These are phyloP conservation scores for Monomorium pharaonis DNA, from an alignment of 1,140 invertebrate genomes.

Conservation along the genomic window DNA sequence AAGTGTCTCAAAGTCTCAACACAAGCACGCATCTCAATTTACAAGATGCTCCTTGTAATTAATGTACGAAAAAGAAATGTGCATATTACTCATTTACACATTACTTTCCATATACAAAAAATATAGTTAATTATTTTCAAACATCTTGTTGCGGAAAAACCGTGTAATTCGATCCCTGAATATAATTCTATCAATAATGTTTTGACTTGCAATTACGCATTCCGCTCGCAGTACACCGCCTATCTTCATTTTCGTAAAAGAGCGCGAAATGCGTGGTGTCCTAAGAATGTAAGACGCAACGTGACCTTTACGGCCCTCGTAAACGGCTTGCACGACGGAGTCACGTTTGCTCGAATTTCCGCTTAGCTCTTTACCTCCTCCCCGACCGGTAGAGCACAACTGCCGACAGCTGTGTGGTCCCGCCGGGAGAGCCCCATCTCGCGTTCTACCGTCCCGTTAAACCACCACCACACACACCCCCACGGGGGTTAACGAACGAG, in stretches of 20 bases:
- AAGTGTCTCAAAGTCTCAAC: neutral
- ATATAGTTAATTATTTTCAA: neutral
- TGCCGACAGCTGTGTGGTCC: constrained; percentile 47
- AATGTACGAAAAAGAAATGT: neutral
- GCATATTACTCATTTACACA: neutral
- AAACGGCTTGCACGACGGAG: constrained; percentile 27
- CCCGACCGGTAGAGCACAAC: constrained; percentile 25
- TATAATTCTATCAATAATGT: neutral
- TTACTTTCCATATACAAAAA: neutral
- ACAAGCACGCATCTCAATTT: neutral
- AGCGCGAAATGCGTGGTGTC: neutral
- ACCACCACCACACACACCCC: constrained; percentile 1
- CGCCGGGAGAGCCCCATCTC: constrained; percentile 46
- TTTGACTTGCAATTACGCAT: neutral
- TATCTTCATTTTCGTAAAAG: neutral
- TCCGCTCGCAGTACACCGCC: too few relatives aligned
- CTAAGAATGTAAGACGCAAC: neutral
- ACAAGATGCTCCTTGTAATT: neutral
- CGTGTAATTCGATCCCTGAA: neutral
- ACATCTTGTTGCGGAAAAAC: neutral
- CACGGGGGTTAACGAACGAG: constrained; percentile 15
- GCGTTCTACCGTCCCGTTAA: constrained; percentile 37
- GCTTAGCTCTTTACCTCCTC: constrained; percentile 32
- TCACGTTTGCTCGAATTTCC: constrained; percentile 44
- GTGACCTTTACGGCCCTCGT: constrained; percentile 7